Base-by-base conservation (phyloP, 2,888 invertebrate species). In the Conops quadrifasciatus region DNA sequence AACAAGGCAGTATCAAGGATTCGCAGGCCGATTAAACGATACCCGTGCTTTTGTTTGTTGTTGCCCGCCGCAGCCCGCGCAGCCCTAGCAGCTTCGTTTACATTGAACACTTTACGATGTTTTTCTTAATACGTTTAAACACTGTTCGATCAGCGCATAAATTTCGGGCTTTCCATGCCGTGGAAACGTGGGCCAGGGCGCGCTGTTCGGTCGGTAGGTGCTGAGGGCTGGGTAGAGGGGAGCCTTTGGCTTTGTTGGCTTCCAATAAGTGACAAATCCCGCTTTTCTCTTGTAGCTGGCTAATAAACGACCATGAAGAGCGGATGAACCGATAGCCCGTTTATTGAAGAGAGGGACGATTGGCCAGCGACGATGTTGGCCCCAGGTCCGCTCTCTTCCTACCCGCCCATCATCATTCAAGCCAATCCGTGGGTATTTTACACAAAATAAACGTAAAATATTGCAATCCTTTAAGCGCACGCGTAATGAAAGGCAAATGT, bases 401-500 rank as follows among this genome's bases (percentile, higher is more conserved):
- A 43, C 75, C 73, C 70, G 74, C 67, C 64, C 71, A 65, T 58
- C 24, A 64, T n/a, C 30, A 19, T 7, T 53, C 16, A 21, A 43
- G 28, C 60, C 60, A 68, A 36, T 56, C 62, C 30, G 7, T 43
- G 60, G 51, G 60, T 51, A 62, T 59, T 67, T 58, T 19, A 24
- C 21, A 13, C 59, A 26, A 69, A 63, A 63, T 53, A 43, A 63
- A 69, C 53, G 53, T 53, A 62, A 63, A 69, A 30, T 78, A 80
- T 82, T 76, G 79, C 79, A 78, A 80, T 80, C 80, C 82, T 81
- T 82, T 81, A 79, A 81, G 81, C 82, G 78, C 79, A 78, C 75
- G 77, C 77, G 79, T 82, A 82, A 82, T 82, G 80, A 81, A 82
- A 80, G 78, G 80, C 78, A 81, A 82, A 82, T 78, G 79, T 79